Percentiles rank a stretch among this genome's conserved stretches.
Conservation (phyloP, 2,888 invertebrate species). For the Parnassius smintheus region DNA sequence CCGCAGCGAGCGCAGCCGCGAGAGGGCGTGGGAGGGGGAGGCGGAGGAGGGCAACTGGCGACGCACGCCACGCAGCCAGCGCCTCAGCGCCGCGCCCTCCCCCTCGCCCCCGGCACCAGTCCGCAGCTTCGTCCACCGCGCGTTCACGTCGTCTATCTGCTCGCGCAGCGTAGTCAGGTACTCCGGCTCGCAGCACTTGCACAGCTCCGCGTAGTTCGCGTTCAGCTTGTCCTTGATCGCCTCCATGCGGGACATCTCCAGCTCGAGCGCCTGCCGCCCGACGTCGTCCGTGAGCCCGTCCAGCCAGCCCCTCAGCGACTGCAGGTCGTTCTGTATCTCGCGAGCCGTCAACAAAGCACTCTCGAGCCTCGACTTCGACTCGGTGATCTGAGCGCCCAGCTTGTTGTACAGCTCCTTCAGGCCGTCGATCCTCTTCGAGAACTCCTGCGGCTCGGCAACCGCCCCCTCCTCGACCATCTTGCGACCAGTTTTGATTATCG, state of each 20-base stretch:
- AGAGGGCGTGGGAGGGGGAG: neutral
- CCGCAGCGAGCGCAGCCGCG: constrained; percentile 44
- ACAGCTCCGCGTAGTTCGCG: constrained; percentile 81
- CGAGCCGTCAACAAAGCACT: constrained; percentile 85
- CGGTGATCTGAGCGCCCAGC: constrained; percentile 86
- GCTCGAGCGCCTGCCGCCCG: constrained; percentile 58
- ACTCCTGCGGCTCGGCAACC: constrained; percentile 83
- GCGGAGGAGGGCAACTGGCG: neutral
- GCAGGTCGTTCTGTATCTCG: constrained; percentile 83
- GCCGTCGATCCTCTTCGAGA: constrained; percentile 88
- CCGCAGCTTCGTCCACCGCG: constrained; percentile 60
- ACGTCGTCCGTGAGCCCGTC: constrained; percentile 44
- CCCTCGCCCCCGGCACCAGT: constrained; percentile 46
- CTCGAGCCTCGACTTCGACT: constrained; percentile 87
- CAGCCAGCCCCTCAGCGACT: constrained; percentile 72
- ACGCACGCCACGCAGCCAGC: constrained; percentile 37
- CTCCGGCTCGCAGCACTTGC: constrained; percentile 83
- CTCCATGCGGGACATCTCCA: constrained; percentile 75
- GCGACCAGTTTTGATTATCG: constrained; percentile 89
- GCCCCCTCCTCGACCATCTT: constrained; percentile 89
- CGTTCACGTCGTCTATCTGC: constrained; percentile 72
- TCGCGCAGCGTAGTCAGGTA: constrained; percentile 82
- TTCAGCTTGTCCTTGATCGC: constrained; percentile 79
- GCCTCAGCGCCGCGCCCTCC: constrained; percentile 39
- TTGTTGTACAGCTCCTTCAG: constrained; percentile 92